Evolutionary conservation across 2,888 invertebrate genomes (phyloP).

Genomic region (Heliconius ethilla): DNA sequence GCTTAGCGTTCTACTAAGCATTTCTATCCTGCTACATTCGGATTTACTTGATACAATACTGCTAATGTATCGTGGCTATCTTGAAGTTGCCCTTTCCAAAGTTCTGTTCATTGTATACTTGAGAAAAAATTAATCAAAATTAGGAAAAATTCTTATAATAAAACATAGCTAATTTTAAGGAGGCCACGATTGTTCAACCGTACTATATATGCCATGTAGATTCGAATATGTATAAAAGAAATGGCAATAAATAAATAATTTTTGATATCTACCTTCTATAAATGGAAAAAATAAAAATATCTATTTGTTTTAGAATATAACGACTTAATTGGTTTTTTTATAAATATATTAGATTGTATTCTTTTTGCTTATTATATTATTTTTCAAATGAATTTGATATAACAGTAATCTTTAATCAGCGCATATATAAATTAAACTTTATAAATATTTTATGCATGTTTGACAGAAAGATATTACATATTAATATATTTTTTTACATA

Average conservation of each 20-base stretch:
- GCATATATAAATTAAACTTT: conserved; percentile 69
- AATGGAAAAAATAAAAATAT: neutral
- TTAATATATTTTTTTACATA: too few relatives aligned
- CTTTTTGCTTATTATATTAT: neutral
- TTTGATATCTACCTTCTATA: neutral
- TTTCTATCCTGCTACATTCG: neutral
- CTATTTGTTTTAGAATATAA: neutral
- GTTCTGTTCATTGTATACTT: neutral
- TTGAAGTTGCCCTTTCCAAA: too few relatives aligned
- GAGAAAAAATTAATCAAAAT: neutral
- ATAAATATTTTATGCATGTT: conserved; percentile 45
- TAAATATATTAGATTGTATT: neutral
- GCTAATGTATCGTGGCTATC: neutral
- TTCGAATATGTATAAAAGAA: neutral
- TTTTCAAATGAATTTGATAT: conserved; percentile 41
- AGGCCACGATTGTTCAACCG: neutral
- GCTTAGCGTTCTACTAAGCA: neutral
- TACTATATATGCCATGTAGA: neutral
- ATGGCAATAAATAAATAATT: neutral
- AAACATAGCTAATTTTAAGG: neutral
- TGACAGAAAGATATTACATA: neutral
- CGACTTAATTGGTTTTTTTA: neutral
- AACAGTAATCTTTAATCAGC: conserved; percentile 59
- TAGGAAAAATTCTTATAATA: neutral
- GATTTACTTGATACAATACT: neutral